A percentile compares a stretch with the other conserved stretches of the same genome.
phyloP scores from a whole-genome alignment of 2,797 vertebrate genomes.

The Eremophila alpestris region DNA sequence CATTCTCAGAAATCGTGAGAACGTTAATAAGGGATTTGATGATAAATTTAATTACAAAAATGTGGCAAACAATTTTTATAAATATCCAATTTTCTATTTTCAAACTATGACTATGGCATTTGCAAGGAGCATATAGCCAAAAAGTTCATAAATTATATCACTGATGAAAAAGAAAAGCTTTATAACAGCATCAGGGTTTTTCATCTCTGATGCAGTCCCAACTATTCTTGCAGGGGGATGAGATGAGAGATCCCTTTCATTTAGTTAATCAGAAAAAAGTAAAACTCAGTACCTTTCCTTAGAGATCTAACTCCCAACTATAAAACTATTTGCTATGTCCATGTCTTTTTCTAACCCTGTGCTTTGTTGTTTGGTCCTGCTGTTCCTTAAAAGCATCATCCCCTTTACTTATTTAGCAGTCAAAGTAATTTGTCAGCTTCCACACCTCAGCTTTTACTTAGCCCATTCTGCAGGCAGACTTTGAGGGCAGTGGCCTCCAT shows the following conservation, averaged over 20 bases:
- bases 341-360: neutral
- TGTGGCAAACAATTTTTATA: neutral
- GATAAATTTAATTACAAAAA: neutral
- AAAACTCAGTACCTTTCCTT: neutral
- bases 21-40: neutral
- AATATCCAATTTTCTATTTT: neutral
- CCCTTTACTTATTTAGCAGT: neutral
- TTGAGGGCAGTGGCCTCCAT: neutral
- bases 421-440: neutral
- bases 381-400: neutral
- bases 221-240: neutral
- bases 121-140: neutral
- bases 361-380: neutral
- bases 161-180: neutral
- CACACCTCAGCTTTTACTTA: neutral
- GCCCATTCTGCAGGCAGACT: neutral
- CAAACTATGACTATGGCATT: neutral
- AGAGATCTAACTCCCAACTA: neutral
- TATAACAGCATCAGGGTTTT: neutral
- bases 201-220: neutral
- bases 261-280: neutral
- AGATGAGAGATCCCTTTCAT: neutral
- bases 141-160: neutral
- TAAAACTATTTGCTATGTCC: neutral
- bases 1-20: neutral